phyloP scores from a whole-genome alignment of 2,113 vertebrate genomes.

The Chaetops frenatus region DNA sequence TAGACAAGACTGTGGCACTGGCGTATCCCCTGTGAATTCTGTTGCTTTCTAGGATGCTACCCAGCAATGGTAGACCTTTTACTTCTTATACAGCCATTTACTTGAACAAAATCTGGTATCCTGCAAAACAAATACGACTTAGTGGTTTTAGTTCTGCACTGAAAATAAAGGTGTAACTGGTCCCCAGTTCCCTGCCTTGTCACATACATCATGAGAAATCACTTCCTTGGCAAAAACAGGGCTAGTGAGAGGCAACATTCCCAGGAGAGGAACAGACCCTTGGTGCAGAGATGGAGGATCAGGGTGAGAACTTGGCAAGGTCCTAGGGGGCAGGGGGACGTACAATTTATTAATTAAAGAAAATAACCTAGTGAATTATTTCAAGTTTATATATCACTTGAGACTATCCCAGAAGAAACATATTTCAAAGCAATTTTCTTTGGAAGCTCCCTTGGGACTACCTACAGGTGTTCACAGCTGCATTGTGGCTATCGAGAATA shows the following conservation, averaged over 20 bases:
- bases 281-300: not conserved
- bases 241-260: accelerated
- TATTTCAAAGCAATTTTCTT: not conserved
- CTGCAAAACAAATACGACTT: not conserved
- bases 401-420: not conserved
- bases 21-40: not conserved
- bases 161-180: not conserved
- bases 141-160: not conserved
- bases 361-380: not conserved
- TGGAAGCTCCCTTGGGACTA: not conserved
- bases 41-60: not conserved
- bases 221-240: not conserved
- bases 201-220: not conserved
- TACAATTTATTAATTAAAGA: not conserved
- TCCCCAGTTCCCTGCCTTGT: not conserved
- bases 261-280: not conserved
- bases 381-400: not conserved
- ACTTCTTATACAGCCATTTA: not conserved
- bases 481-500: not conserved
- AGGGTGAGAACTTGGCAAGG: not conserved
- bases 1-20: accelerated
- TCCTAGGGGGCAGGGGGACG: accelerated
- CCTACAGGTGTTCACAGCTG: not conserved
- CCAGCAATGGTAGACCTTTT: not conserved
- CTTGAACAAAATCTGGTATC: not conserved